phyloP scores from a whole-genome alignment of 2,797 vertebrate genomes.

The Schizopygopsis pylzovi region DNA sequence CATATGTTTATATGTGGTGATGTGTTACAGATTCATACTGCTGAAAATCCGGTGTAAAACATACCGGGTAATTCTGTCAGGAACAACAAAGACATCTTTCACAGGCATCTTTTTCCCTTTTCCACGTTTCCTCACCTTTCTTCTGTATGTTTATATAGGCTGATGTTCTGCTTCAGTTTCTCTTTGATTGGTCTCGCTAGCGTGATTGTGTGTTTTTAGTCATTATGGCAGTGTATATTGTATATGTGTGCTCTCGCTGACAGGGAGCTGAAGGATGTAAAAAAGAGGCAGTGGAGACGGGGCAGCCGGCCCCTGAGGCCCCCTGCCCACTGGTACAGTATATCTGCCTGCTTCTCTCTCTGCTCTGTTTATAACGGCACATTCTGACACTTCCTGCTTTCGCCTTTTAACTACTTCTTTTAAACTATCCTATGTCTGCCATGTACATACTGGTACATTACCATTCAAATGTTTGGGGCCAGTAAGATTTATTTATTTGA shows the following conservation, averaged over 20 bases:
- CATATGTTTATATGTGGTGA: constrained; percentile 30
- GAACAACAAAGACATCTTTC: constrained; percentile 4
- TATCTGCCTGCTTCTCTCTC: constrained; percentile 61
- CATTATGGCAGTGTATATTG: constrained; percentile 56
- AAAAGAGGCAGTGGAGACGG: constrained; percentile 71
- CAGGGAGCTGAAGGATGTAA: constrained; percentile 72
- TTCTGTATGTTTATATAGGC: constrained; percentile 20
- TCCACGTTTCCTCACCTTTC: constrained; percentile 7
- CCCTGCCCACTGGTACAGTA: constrained; percentile 79
- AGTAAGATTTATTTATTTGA: neutral
- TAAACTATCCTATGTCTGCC: constrained; percentile 7
- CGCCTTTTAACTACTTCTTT: neutral
- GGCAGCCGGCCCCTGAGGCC: constrained; percentile 63
- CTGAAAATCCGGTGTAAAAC: constrained; percentile 34
- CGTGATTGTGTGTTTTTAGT: constrained; percentile 39
- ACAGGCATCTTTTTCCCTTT: constrained; percentile 3
- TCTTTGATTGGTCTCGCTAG: constrained; percentile 11
- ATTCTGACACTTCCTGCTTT: constrained; percentile 22
- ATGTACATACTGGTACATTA: neutral
- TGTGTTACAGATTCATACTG: constrained; percentile 33
- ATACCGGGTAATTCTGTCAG: constrained; percentile 2
- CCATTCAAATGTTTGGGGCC: neutral
- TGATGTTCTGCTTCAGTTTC: constrained; percentile 28
- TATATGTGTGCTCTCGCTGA: constrained; percentile 68
- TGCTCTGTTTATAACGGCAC: constrained; percentile 18